phyloP scores from a whole-genome alignment of 2,113 vertebrate species.

The Tragulus kanchil region DNA sequence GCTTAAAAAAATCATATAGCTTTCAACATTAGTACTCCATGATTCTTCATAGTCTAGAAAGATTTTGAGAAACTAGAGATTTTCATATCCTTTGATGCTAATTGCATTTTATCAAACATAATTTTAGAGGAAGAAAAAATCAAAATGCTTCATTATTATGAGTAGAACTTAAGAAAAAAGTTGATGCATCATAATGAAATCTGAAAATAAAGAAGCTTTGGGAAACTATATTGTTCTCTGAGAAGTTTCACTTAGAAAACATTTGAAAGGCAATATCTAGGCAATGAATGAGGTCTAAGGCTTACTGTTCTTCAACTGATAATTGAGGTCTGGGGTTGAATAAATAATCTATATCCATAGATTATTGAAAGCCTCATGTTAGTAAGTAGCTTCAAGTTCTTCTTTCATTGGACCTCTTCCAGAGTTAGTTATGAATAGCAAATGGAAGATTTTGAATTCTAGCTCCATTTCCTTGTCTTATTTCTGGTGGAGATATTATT shows the following conservation, averaged over 20 bases:
- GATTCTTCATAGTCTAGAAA: slow-evolving; percentile 3
- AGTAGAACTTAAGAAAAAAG: not conserved
- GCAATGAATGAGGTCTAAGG: not conserved
- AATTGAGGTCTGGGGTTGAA: not conserved
- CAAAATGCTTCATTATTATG: not conserved
- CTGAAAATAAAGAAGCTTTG: not conserved
- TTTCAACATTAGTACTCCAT: not conserved
- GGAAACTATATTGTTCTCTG: not conserved
- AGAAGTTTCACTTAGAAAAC: not conserved
- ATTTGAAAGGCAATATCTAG: not conserved
- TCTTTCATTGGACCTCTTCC: not conserved
- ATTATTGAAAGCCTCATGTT: slow-evolving; percentile 50
- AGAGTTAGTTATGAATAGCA: not conserved
- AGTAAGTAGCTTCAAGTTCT: slow-evolving; percentile 22
- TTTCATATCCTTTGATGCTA: not conserved
- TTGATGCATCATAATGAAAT: not conserved
- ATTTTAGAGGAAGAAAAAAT: not conserved
- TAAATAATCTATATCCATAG: slow-evolving; percentile 7
- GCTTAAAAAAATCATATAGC: not conserved
- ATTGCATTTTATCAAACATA: not conserved
- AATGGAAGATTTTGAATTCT: slow-evolving; percentile 12
- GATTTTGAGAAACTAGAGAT: slow-evolving; percentile 6
- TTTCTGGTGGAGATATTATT: not conserved
- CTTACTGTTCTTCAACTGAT: not conserved
- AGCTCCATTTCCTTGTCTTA: not conserved